Base-by-base conservation (phyloP, 2,113 vertebrate species). In the Asarcornis scutulata region DNA sequence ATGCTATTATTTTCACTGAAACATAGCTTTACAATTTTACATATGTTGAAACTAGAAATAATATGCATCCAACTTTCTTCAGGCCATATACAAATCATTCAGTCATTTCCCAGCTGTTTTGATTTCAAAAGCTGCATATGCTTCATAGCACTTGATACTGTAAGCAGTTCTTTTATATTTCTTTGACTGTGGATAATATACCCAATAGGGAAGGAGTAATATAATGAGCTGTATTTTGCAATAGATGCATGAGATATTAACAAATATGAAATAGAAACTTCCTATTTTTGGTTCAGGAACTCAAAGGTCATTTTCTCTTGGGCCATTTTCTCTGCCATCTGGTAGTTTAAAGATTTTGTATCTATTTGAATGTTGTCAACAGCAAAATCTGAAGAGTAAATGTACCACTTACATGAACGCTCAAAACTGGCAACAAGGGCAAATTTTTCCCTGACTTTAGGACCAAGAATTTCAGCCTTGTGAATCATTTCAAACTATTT, bases 341-440 rank as follows among this genome's bases (percentile, higher is more conserved):
- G 53, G 56, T 56, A 63, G 52, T 38, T 93, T 77, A 58, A 88
- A 83, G 44, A 93, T 73, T 89, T 80, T 91, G 66, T 76, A 86
- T 89, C 74, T 31, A 56, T 76, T 69, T 95, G 66, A 85, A 77
- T 89, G 94, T 95, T 96, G 85, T 93, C 89, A 91, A 32, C 40
- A 94, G 93, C 89, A 81, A 88, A 42, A 59, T 71, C 50, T 91
- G 82, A 94, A 2, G 7, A 88, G 59, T 74, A 87, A 94, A 89
- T 55, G 67, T 59, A 69, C 27, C 0, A 0, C 4, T 1, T 68
- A 50, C 22, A 72, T 0, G 0, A 86, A 74, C 91, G 90, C 59
- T 46, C 64, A 75, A 46, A 90, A 74, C 88, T 90, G 91, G 87
- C 79, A 94, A 75, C 60, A 89, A 80, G 52, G 55, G 36, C 20